Evolutionary conservation across 2,888 invertebrate species (phyloP), one percentile per base, ranked within the genome.

Genomic region (Tachina fera): DNA sequence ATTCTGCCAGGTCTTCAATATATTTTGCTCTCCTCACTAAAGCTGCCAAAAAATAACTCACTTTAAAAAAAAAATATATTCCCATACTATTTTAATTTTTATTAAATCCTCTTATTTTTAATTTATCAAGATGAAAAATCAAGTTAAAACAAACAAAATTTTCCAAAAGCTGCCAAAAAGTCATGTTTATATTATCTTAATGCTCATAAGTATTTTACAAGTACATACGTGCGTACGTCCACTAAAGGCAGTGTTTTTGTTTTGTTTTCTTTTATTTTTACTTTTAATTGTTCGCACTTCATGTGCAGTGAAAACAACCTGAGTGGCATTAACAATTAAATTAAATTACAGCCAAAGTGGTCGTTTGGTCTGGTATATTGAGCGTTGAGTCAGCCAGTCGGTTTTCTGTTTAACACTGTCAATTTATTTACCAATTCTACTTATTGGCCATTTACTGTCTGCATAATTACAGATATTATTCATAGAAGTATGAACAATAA

Each of bases 241-340:
- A 31, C 31, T 31, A 31, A 0, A 6, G 43, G 47, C 39, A 45
- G 31, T 58, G 31, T 58, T 22, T 63, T 58, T 60, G 47, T 49
- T 58, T 11, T 53, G 39, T 13, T 5, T 9, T 9, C n/a, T 19
- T 16, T 63, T 31, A n/a, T n/a, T 3, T 43, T 19, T 31, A 1
- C 14, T 60, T 22, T 11, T 58, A 56, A 10, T 58, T 43, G 16
- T 61, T 31, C 13, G n/a, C 47, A 45, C 39, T 22, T 58, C 19
- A 39, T 41, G 16, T 71, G n/a, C 63, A 70, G 68, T 56, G 39
- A 75, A 74, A 63, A 71, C 65, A 78, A 74, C 75, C 71, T 86
- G 82, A 86, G 71, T 76, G 65, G 82, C 85, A 86, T 82, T 79
- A 67, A 75, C 82, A 82, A 83, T 83, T 83, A 79, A 76, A 86